These are phyloP conservation scores for Tetramorium alpestre DNA, from an alignment of 1,140 invertebrate species.

Conservation along the genomic window DNA sequence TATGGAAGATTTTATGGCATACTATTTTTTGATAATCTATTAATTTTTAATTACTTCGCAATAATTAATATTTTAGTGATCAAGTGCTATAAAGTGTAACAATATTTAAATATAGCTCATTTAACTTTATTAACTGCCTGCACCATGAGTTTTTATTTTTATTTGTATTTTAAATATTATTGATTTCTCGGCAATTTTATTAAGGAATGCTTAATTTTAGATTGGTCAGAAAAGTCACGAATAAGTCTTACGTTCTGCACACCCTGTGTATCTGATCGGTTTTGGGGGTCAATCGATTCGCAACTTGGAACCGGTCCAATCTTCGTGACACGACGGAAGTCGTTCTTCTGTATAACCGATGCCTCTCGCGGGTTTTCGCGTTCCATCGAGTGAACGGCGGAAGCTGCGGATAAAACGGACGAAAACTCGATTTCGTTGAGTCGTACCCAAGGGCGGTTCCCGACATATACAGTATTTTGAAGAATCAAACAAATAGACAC, in stretches of 20 bases:
- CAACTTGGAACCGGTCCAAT: constrained; percentile 69
- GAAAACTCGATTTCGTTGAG: constrained; percentile 52
- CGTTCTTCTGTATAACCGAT: constrained; percentile 55
- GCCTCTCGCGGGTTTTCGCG: constrained; percentile 41
- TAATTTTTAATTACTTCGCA: background rate
- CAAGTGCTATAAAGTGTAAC: background rate
- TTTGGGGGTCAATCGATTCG: constrained; percentile 71
- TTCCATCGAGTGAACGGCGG: constrained; percentile 41
- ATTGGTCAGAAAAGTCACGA: background rate
- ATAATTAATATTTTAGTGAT: background rate
- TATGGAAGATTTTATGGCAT: background rate
- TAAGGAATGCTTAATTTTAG: background rate
- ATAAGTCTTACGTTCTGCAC: background rate
- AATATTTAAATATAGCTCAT: background rate
- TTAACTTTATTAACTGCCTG: background rate
- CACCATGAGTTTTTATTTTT: background rate
- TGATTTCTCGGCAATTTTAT: background rate
- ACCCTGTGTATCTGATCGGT: constrained; percentile 28
- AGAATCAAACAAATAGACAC: background rate
- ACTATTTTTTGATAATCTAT: background rate
- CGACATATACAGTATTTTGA: background rate
- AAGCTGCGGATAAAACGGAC: constrained; percentile 44
- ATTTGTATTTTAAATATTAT: background rate
- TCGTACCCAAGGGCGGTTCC: background rate
- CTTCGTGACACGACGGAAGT: constrained; percentile 52